Conservation (phyloP, 2,888 invertebrate species). For the Osmoderma eremita region DNA sequence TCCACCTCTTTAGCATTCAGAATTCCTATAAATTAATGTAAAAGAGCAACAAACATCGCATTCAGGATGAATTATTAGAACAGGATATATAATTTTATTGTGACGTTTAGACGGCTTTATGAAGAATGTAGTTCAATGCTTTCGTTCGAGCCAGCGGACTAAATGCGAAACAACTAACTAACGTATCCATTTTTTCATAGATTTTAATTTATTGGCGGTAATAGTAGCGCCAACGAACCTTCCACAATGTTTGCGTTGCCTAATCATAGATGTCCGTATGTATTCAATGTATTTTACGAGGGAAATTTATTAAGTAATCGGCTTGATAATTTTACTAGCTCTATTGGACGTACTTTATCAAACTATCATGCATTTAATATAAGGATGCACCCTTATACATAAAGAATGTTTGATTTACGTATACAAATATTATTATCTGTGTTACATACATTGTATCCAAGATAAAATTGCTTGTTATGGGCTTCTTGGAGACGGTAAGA, state of each 20-base stretch:
- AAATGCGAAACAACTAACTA: conserved; percentile 8
- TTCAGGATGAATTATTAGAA: conserved; percentile 24
- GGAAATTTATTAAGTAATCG: conserved; percentile 20
- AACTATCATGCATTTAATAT: too few species aligned
- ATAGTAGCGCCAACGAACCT: conserved; percentile 7
- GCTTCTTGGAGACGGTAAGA: too few species aligned
- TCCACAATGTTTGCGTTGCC: conserved; percentile 7
- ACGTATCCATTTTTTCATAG: conserved; percentile 24
- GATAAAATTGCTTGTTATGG: too few species aligned
- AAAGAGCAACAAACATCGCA: conserved; percentile 10
- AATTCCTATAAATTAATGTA: conserved; percentile 1
- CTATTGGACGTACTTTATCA: too few species aligned
- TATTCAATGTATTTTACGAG: not conserved
- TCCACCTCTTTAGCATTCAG: conserved; percentile 6
- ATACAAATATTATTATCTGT: too few species aligned
- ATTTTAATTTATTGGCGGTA: conserved; percentile 29
- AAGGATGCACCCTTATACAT: too few species aligned
- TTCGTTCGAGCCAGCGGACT: conserved; percentile 13
- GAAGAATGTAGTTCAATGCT: conserved; percentile 16
- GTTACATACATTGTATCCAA: too few species aligned
- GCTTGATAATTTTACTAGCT: not conserved
- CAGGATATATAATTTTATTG: conserved; percentile 37
- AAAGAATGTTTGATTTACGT: too few species aligned
- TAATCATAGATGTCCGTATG: conserved; percentile 16
- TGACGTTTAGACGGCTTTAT: conserved; percentile 30